A percentile compares a stretch with the other conserved stretches of the same genome.
Evolutionary conservation across 2,113 vertebrate species (phyloP).

Genomic region (Oceanites oceanicus): DNA sequence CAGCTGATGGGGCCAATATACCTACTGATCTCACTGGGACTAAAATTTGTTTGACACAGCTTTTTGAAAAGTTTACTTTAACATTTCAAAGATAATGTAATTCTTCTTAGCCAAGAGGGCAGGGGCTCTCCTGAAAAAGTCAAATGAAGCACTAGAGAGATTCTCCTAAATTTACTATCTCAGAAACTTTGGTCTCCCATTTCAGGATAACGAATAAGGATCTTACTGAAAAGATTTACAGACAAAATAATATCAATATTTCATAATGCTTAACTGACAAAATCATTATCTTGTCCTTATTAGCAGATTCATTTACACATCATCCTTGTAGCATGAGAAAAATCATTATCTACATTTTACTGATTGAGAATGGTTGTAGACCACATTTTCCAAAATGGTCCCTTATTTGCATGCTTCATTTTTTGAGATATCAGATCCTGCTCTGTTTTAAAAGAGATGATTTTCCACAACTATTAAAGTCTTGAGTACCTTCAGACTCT

Average conservation of each 20-base stretch:
- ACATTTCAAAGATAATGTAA: neutral
- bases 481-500: neutral
- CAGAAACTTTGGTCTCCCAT: neutral
- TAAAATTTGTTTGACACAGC: neutral
- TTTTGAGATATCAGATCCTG: neutral
- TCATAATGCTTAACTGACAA: neutral
- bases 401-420: neutral
- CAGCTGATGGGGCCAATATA: neutral
- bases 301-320: conserved; percentile 9
- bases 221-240: neutral
- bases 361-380: neutral
- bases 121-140: neutral
- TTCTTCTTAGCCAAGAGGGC: neutral
- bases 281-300: neutral
- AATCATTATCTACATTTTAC: neutral
- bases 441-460: neutral
- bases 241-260: neutral
- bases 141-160: neutral
- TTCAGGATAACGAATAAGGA: neutral
- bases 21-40: neutral
- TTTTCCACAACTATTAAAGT: neutral
- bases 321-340: neutral
- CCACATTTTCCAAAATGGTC: neutral
- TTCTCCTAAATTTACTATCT: neutral
- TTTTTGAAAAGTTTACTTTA: neutral